Evolutionary conservation across 1,140 invertebrate species (phyloP), one percentile per base, ranked within the genome.

Genomic region (Mya arenaria): DNA sequence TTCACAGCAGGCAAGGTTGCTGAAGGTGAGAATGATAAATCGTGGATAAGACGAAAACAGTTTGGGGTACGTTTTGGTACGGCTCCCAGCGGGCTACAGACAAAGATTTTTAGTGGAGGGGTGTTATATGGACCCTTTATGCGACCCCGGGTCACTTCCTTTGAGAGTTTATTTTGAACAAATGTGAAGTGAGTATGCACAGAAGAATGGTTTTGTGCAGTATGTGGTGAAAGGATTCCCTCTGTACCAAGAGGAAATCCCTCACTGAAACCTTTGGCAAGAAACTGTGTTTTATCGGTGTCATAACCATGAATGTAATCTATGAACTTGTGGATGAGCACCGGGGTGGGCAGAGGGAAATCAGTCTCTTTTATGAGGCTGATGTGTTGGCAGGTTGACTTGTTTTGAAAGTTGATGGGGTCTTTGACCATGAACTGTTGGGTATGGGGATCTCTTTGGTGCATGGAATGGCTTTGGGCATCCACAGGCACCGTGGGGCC

Each of bases 31-130:
- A 48, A 48, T 4, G 66, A 69, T 2, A 69, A 30, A 44, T 69
- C 66, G 30, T 69, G 66, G 5, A 69, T 69, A 30, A 69, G 37
- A 15, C 66, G 66, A 44, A 8, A 69, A 48, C n/a, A 19, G 13
- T 41, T 44, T 2, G 39, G 3, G 2, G 4, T 2, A 6, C n/a
- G 19, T 72, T 72, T 72, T 3, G 69, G 44, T 5, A 56, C 36
- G 4, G 36, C 52, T 1, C 69, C 69, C 32, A 72, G 34, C 6
- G 69, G 69, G 39, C 44, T 56, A 34, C 44, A 55, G 15, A 55
- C 17, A 55, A 72, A 56, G 17, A 56, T 34, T 34, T 25, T 4
- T 32, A 72, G n/a, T 3, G 69, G 69, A 3, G 44, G 44, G n/a
- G 13, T 4, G 1, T 15, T 8, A 36, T 34, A 72, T 34, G 69